Base-by-base conservation (phyloP, 2,113 vertebrate genomes). In the Mormyrus iriodes region DNA sequence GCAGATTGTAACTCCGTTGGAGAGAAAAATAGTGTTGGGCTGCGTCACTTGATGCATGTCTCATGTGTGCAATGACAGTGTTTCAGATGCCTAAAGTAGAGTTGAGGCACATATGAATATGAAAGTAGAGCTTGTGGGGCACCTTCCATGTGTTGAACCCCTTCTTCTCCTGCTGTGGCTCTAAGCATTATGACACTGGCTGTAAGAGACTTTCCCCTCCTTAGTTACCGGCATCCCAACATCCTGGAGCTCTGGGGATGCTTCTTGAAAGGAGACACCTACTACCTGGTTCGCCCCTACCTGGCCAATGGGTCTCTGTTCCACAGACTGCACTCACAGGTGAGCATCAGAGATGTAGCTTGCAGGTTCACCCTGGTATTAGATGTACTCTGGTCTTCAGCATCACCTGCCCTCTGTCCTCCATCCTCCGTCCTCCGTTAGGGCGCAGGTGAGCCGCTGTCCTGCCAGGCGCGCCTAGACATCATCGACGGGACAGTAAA, bases 241-340 rank as follows among this genome's bases (percentile, higher is more conserved):
- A 95, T 96, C 61, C 53, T 96, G 88, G 93, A 96, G 79, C 53
- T 94, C 91, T 42, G 92, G 90, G 92, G 93, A 0, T 96, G 93
- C 92, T 95, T 95, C 90, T 95, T 93, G 89, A 90, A 95, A 21
- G 92, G 90, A 3, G 93, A 91, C 39, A 87, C 76, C 52, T 94
- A 95, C 92, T 96, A 93, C 79, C 92, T 96, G 91, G 93, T 96
- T 42, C 95, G 94, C 87, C 96, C 96, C 0, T 95, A 93, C 90
- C 92, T 96, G 87, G 91, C 89, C 69, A 95, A 95, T 0, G 94
- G 96, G 87, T 97, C 96, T 0, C 94, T 97, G 27, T 94, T 90
- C 88, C 90, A 93, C 88, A 94, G 92, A 85, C 93, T 97, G 2
- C 95, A 97, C 52, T 92, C 89, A 51, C 69, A 91, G 89, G 96